Evolutionary conservation across 35 echinoderm and acorn worm genomes (phyloP), one percentile per base, ranked within the genome.

Genomic region (Heliocidaris tuberculata): DNA sequence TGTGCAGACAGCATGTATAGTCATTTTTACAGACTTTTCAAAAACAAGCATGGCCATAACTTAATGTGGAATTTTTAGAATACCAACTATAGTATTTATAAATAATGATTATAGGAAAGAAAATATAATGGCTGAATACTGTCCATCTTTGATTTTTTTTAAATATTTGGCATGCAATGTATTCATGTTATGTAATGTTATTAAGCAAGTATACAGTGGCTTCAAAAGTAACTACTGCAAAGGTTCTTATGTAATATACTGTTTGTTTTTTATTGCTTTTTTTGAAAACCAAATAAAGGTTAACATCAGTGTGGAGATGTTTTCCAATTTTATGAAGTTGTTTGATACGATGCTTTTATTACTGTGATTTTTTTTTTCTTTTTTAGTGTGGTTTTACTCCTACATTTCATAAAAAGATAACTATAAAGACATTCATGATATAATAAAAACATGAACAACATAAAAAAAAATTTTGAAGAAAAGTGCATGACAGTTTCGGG

Each of bases 181-280:
- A 78, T 78, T 78, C 65, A 78, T 78, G 21, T 24, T 78, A 78
- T 78, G 65, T 78, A n/a, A 27, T 78, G 27, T 78, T 78, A n/a
- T 78, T 78, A 78, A 78, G 21, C 65, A 21, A 7, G 7, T 78
- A 78, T 78, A 29, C 21, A 78, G 21, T 78, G 65, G 65, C 65
- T 78, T 78, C n/a, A n/a, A 60, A 60, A 78, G 35, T 78, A 78
- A 78, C 65, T 78, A 78, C 65, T 78, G 65, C 65, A 78, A 78
- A 78, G 5, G 65, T 78, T 78, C 8, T 78, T 29, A n/a, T 78
- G 65, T 78, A 78, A 27, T 78, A 78, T 78, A 78, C 65, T 27
- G 65, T 78, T 78, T 78, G 65, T 78, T 78, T 78, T 78, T 78
- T 78, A 78, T 78, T 78, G 65, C 65, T 78, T 78, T 78, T 27